Evolutionary conservation across 2,113 vertebrate genomes (phyloP).

Genomic region (Rhombomys opimus): DNA sequence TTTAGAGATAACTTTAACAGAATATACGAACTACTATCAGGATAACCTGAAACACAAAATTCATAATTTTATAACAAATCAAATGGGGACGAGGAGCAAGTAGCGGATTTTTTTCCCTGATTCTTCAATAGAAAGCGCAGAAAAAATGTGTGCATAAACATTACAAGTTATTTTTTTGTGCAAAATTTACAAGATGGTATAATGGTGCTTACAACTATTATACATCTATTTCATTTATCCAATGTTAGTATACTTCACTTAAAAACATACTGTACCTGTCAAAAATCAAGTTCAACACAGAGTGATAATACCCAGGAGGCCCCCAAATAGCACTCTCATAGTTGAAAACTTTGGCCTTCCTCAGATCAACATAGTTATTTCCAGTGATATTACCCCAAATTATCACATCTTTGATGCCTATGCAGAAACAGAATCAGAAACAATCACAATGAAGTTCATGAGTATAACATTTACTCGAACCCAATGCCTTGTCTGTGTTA

Average conservation of each 20-base stretch:
- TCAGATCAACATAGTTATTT: slow-evolving; percentile 91
- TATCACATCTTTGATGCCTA: slow-evolving; percentile 92
- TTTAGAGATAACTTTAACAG: not conserved
- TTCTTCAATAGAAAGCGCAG: not conserved
- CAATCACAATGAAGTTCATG: slow-evolving; percentile 12
- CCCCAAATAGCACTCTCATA: slow-evolving; percentile 90
- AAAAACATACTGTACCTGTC: slow-evolving; percentile 88
- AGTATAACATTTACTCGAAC: not conserved
- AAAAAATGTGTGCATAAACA: not conserved
- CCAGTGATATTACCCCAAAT: slow-evolving; percentile 96
- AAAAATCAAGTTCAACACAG: slow-evolving; percentile 87
- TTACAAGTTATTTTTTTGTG: slow-evolving; percentile 22
- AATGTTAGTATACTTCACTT: not conserved
- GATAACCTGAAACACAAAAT: slow-evolving; percentile 7
- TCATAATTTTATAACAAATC: slow-evolving; percentile 25
- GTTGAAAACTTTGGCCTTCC: slow-evolving; percentile 89
- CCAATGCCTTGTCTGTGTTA: not conserved
- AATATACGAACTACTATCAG: not conserved
- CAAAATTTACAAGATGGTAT: slow-evolving; percentile 29
- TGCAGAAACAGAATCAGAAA: slow-evolving; percentile 59
- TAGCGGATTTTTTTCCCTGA: not conserved
- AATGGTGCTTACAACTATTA: slow-evolving; percentile 1
- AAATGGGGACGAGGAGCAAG: not conserved
- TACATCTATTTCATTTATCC: not conserved
- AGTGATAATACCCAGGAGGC: slow-evolving; percentile 87